phyloP scores from a whole-genome alignment of 2,113 vertebrate species.

The Leptobrachium leishanense region DNA sequence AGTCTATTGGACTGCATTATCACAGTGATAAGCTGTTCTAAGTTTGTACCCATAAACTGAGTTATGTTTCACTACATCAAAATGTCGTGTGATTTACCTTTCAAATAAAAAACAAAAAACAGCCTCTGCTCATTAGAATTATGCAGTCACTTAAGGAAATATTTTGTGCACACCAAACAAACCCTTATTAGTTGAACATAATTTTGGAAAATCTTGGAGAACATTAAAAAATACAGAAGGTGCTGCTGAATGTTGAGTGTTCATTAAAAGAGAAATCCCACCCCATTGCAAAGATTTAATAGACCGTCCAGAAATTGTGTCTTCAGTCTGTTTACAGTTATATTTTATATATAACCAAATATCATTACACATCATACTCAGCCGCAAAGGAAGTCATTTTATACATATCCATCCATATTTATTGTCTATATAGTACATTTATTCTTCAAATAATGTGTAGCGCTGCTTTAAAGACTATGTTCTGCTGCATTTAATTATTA shows the following conservation, averaged over 20 bases:
- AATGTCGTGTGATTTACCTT: no score
- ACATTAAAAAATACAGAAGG: conserved; percentile 14
- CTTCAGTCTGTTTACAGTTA: conserved; percentile 9
- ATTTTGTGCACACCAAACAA: no score
- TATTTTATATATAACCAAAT: conserved; percentile 29
- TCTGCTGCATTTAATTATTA: no score
- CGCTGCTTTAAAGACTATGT: no score
- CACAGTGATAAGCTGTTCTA: no score
- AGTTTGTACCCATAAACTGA: no score
- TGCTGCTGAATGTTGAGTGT: conserved; percentile 6
- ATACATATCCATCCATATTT: conserved; percentile 10
- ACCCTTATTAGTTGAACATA: no score
- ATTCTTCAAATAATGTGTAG: conserved; percentile 15
- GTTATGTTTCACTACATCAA: no score
- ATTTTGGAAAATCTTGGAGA: background rate
- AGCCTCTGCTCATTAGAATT: no score
- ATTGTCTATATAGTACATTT: background rate
- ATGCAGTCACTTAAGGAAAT: no score
- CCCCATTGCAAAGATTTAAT: conserved; percentile 15
- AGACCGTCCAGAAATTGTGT: background rate
- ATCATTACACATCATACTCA: conserved; percentile 14
- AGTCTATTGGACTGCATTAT: no score
- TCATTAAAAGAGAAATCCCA: conserved; percentile 26
- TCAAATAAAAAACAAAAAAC: no score
- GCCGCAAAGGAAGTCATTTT: conserved; percentile 10